Conservation (phyloP, 2,888 invertebrate genomes). For the Agrenia bidenticulata region DNA sequence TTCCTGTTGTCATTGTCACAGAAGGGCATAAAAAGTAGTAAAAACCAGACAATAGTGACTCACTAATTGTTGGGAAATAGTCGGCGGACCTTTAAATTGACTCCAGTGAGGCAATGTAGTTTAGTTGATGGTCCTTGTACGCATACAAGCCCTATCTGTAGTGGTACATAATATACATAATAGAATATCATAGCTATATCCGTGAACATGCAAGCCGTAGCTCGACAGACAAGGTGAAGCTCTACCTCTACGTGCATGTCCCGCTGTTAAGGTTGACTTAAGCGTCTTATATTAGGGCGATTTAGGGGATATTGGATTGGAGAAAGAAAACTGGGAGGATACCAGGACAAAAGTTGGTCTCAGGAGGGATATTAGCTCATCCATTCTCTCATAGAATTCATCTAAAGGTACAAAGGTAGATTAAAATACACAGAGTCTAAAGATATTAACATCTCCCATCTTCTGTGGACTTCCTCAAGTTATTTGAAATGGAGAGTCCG, state of each 20-base stretch:
- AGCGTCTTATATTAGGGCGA: too few relatives aligned
- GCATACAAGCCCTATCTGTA: too few relatives aligned
- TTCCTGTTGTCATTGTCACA: too few relatives aligned
- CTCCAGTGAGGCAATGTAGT: neutral
- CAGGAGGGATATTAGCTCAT: conserved; percentile 34
- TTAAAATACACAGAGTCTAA: conserved; percentile 29
- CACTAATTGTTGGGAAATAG: conserved; percentile 1
- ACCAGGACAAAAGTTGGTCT: conserved; percentile 26
- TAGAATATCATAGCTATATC: too few relatives aligned
- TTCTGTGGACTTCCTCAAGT: conserved; percentile 25
- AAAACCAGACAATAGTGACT: neutral
- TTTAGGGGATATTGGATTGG: too few relatives aligned
- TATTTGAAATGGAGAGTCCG: neutral
- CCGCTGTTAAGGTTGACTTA: too few relatives aligned
- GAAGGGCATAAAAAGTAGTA: too few relatives aligned
- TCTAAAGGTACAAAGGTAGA: conserved; percentile 7
- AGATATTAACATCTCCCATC: conserved; percentile 33
- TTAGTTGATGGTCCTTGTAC: too few relatives aligned
- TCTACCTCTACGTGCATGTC: too few relatives aligned
- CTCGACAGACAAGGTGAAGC: too few relatives aligned
- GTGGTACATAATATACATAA: too few relatives aligned
- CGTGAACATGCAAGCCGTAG: too few relatives aligned
- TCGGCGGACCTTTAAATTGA: neutral
- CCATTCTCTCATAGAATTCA: conserved; percentile 18
- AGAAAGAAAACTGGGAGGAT: conserved; percentile 4